Evolutionary conservation across 2,888 invertebrate genomes (phyloP), one percentile per base, ranked within the genome.

Genomic region (Malthinus seriepunctatus): DNA sequence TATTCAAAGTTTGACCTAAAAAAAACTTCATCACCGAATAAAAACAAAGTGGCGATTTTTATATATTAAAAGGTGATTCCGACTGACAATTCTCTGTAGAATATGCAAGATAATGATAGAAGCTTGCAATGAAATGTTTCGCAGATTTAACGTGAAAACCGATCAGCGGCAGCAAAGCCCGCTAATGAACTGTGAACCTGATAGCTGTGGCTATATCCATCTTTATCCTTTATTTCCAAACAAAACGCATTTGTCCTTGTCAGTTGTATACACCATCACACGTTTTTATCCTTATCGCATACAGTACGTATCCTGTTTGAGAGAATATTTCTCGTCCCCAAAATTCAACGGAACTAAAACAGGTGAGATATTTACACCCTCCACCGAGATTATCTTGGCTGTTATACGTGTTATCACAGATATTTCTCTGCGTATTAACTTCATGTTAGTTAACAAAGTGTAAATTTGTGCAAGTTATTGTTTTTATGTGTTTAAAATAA

Each of bases 101-200:
- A 60, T 60, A 59, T 64, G 64, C 58, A 54, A 62, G 65, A 64
- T 65, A 65, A 67, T 63, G 63, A 60, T 58, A 62, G 59, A 59
- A 56, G 56, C 56, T 60, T 61, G 62, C 64, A 64, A 63, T 64
- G 67, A 67, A 60, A 61, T 59, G 60, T 65, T 63, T 63, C 63
- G 62, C 62, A 63, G 63, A 67, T 70, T 67, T 64, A 63, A 67
- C 69, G 64, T 68, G 69, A 69, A 68, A 65, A 67, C 69, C 69
- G 68, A 67, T 68, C 68, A 68, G 66, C 70, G 68, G 67, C 72
- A 69, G 70, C 70, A 71, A 69, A 71, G 70, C 70, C 67, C 67
- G 70, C 73, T 75, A 76, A 76, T 76, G 75, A 75, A 75, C 74
- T 71, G 76, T 73, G 72, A 74, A 74, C 69, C 71, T 68, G 76